phyloP scores from a whole-genome alignment of 2,113 vertebrate genomes.

The Scalopus aquaticus region DNA sequence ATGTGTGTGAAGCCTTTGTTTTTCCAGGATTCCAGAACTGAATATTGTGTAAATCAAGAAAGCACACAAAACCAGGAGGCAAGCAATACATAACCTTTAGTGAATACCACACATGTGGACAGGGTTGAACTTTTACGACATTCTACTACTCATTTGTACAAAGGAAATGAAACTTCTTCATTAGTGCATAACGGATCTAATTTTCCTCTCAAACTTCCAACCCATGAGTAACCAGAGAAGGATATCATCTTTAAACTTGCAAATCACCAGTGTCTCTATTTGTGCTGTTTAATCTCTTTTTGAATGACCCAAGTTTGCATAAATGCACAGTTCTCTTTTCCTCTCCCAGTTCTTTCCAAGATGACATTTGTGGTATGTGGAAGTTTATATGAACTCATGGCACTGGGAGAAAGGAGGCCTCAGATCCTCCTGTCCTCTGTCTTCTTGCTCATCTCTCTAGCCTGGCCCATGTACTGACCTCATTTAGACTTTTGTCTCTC shows the following conservation, averaged over 20 bases:
- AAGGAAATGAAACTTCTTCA: not conserved
- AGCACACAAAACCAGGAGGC: not conserved
- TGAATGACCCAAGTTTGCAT: not conserved
- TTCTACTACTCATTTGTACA: not conserved
- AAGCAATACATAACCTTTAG: not conserved
- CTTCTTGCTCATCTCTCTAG: not conserved
- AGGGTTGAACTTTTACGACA: not conserved
- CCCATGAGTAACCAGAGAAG: not conserved
- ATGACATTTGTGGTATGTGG: not conserved
- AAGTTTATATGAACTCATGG: not conserved
- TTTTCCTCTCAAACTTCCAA: not conserved
- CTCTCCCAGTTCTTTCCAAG: not conserved
- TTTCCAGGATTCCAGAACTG: not conserved
- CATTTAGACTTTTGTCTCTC: not conserved
- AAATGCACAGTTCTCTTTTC: not conserved
- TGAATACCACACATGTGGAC: not conserved
- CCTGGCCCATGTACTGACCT: not conserved
- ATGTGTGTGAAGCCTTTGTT: not conserved
- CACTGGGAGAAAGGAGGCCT: not conserved
- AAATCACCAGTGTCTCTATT: not conserved
- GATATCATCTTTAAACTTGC: not conserved
- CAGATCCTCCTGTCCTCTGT: not conserved
- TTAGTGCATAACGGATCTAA: not conserved
- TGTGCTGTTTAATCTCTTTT: not conserved
- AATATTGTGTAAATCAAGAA: slow-evolving; percentile 44